phyloP scores from a whole-genome alignment of 2,113 vertebrate species.

The Psophia crepitans region DNA sequence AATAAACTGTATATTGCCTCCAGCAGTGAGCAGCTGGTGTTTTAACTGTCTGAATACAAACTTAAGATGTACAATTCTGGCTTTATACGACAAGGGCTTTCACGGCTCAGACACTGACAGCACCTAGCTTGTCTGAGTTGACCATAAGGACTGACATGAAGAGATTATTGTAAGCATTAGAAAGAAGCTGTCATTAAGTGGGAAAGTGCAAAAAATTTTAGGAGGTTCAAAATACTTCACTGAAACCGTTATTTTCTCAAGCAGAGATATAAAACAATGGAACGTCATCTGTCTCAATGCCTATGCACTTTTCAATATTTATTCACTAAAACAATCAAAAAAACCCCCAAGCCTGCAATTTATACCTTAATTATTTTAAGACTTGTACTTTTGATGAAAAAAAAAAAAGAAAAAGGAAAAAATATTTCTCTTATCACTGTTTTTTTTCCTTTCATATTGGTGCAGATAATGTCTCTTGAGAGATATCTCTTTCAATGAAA shows the following conservation, averaged over 20 bases:
- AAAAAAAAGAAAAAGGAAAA: background rate
- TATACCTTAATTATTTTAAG: background rate
- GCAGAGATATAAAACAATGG: background rate
- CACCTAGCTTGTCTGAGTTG: background rate
- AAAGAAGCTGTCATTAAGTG: background rate
- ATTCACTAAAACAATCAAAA: background rate
- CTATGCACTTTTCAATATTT: background rate
- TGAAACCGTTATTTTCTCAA: background rate
- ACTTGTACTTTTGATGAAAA: background rate
- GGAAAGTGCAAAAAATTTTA: background rate
- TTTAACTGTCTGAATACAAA: constrained; percentile 52
- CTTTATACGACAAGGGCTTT: background rate
- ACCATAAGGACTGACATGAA: background rate
- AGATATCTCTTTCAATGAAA: background rate
- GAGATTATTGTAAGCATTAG: background rate
- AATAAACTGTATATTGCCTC: constrained; percentile 39
- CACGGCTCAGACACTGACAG: background rate
- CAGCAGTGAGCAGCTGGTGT: constrained; percentile 22
- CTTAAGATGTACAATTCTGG: constrained; percentile 6
- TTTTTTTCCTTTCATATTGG: background rate
- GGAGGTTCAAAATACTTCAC: background rate
- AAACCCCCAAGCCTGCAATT: background rate
- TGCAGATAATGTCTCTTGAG: background rate
- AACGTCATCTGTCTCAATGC: background rate
- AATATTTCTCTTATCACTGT: background rate